Base-by-base conservation (phyloP, 2,113 vertebrate genomes). In the Hippopotamus amphibius region DNA sequence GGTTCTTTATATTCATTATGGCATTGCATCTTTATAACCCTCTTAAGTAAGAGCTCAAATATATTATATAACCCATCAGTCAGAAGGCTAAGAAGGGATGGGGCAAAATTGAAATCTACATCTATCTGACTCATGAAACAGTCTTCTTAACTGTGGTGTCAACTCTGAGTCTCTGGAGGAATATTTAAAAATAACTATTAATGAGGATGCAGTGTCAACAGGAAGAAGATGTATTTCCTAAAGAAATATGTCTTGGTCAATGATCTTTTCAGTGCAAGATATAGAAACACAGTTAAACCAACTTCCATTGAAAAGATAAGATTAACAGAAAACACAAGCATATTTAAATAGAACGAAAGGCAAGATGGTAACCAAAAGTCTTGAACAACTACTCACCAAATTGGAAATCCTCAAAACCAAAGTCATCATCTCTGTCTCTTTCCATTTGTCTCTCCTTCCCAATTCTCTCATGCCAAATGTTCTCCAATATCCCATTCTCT, bases 121-220 rank as follows among this genome's bases (percentile, higher is more conserved):
- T 16, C 79, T 59, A 13, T 41, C 1, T 41, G 79, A 7, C n/a
- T 59, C 53, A 10, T 57, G 26, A 59, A 81, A 81, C 26, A 5
- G 21, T 59, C 2, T 0, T 81, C 22, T 59, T 37, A 81, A 50
- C 48, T 77, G 48, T 46, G 33, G 48, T 53, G 74, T 77, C 74
- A 50, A 21, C 55, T 22, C 28, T 81, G 55, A 14, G 7, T 50
- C n/a, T 24, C 55, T 81, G n/a, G 15, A 41, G 55, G 22, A 41
- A 41, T 81, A 59, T 59, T 81, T 59, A 26, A 59, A 59, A 59
- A 81, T 33, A 81, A 59, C 53, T 26, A 81, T 21, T 13, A 37
- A n/a, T 41, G n/a, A 81, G 26, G 26, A 6, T 33, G 6, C 16
- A 30, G 12, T 1, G 0, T 13, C 26, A 33, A 30, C 16, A 30